Evolutionary conservation across 2,797 vertebrate species (phyloP).

Genomic region (Squalus acanthias): DNA sequence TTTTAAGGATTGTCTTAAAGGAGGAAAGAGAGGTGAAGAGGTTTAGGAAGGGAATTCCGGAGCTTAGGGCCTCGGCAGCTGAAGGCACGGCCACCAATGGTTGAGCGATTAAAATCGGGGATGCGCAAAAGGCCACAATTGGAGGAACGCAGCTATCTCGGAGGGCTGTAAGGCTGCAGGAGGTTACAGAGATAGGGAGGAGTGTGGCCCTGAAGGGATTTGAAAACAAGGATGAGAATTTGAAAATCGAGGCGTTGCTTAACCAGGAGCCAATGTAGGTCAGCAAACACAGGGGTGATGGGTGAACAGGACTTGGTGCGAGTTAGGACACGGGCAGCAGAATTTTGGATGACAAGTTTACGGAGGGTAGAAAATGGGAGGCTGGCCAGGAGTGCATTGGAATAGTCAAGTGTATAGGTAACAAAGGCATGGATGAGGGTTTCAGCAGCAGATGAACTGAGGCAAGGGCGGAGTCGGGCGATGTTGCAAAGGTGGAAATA

Average conservation of each 20-base stretch:
- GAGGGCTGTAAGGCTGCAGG: no score
- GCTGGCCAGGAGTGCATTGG: background rate
- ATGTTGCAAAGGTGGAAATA: background rate
- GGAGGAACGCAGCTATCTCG: background rate
- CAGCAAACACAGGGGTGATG: background rate
- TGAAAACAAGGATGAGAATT: slow-evolving; percentile 4
- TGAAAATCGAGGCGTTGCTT: background rate
- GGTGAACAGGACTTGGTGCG: background rate
- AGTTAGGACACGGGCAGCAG: background rate
- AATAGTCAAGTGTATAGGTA: background rate
- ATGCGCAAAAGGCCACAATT: background rate
- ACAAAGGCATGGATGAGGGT: background rate
- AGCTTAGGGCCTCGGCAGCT: no score
- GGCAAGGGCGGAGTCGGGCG: background rate
- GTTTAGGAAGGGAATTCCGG: background rate
- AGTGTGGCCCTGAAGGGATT: background rate
- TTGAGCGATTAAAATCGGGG: background rate
- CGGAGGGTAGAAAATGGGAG: background rate
- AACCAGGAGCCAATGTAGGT: background rate
- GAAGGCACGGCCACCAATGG: background rate
- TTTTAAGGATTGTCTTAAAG: background rate
- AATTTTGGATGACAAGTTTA: background rate
- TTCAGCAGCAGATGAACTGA: background rate
- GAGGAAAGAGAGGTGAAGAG: background rate
- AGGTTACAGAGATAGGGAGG: background rate